These are phyloP conservation scores for Mystacides longicornis DNA, from an alignment of 2,888 invertebrate genomes.

Conservation along the genomic window DNA sequence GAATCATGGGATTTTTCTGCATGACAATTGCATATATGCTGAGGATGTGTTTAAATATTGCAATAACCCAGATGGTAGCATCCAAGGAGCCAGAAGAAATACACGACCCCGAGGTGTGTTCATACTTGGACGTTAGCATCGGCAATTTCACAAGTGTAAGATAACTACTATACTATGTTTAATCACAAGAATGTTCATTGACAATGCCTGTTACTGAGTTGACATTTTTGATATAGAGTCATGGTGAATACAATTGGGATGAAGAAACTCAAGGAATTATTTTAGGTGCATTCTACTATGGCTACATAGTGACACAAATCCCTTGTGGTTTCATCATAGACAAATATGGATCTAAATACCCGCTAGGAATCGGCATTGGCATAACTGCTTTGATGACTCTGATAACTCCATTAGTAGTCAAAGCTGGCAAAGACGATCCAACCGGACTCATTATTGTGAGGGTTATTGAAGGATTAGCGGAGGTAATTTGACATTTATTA, in stretches of 20 bases:
- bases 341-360: constrained; percentile 78
- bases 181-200: too few species aligned
- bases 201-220: too few species aligned
- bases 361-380: constrained; percentile 72
- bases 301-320: constrained; percentile 70
- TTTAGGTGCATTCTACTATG: constrained; percentile 77
- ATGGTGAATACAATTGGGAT: constrained; percentile 54
- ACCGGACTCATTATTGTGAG: constrained; percentile 59
- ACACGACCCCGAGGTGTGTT: constrained; percentile 45
- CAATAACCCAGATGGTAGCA: constrained; percentile 34
- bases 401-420: constrained; percentile 68
- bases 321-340: constrained; percentile 71
- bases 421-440: constrained; percentile 46
- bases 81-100: constrained; percentile 18
- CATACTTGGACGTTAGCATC: constrained; percentile 31
- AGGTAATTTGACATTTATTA: constrained; percentile 50
- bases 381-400: constrained; percentile 76
- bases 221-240: background rate
- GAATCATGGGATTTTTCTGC: constrained; percentile 67
- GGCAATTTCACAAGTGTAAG: constrained; percentile 7
- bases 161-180: too few species aligned
- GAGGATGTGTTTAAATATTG: constrained; percentile 63
- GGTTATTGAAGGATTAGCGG: constrained; percentile 75
- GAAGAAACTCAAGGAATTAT: constrained; percentile 68
- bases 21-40: constrained; percentile 71